phyloP scores from a whole-genome alignment of 1,140 invertebrate genomes.

The Papilio polyxenes region DNA sequence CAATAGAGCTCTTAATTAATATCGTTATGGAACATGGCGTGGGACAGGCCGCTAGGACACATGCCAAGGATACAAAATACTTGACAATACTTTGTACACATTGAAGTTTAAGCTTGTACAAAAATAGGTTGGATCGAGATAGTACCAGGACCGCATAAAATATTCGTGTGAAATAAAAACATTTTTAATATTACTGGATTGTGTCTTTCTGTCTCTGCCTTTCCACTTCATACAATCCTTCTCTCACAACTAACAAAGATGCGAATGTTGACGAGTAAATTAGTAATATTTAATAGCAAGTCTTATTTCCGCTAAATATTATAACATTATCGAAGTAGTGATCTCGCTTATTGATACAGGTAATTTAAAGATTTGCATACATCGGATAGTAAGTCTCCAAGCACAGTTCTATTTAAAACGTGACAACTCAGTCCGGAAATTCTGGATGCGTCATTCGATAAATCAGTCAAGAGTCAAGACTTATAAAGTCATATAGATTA shows the following conservation, averaged over 20 bases:
- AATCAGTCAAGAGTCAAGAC: conserved; percentile 37
- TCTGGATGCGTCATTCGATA: conserved; percentile 32
- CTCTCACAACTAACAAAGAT: background rate
- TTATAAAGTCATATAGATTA: conserved; percentile 36
- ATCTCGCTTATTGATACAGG: background rate
- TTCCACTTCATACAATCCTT: too few relatives aligned
- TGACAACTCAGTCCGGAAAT: conserved; percentile 28
- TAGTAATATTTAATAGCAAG: background rate
- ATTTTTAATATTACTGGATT: too few relatives aligned
- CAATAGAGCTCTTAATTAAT: conserved; percentile 59
- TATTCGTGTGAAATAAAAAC: background rate
- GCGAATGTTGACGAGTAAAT: background rate
- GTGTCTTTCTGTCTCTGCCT: too few relatives aligned
- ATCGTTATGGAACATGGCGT: conserved; percentile 37
- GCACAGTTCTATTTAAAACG: conserved; percentile 1
- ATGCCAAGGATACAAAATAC: conserved; percentile 16
- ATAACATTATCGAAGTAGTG: background rate
- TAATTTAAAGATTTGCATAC: background rate
- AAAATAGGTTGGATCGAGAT: background rate
- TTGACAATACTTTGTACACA: background rate
- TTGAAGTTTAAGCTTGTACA: background rate
- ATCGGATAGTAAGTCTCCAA: background rate
- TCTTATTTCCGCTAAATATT: background rate
- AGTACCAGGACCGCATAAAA: background rate
- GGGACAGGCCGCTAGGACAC: conserved; percentile 31